phyloP scores from a whole-genome alignment of 2,113 vertebrate genomes.

The Podarcis cretensis region DNA sequence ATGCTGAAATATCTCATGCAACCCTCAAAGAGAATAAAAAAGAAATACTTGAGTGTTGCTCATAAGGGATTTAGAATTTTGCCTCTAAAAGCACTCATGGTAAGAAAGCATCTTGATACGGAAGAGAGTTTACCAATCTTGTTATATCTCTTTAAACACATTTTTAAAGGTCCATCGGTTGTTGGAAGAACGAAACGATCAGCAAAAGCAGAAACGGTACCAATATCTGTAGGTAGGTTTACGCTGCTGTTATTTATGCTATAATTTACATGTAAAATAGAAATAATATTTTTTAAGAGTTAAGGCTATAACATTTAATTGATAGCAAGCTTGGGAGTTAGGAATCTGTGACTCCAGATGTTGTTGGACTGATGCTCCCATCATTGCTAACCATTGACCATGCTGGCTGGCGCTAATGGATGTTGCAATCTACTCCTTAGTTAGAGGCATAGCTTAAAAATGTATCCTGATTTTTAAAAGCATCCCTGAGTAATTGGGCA shows the following conservation, averaged over 20 bases:
- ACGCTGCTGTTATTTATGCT: background rate
- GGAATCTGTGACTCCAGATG: background rate
- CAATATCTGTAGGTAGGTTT: slow-evolving; percentile 14
- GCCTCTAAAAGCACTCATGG: background rate
- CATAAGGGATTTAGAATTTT: slow-evolving; percentile 19
- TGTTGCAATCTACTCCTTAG: background rate
- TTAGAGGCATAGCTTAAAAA: background rate
- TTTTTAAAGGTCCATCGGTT: slow-evolving; percentile 4
- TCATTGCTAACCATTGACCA: background rate
- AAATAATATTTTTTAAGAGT: background rate
- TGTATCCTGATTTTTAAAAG: background rate
- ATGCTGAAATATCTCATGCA: background rate
- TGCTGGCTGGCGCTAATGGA: background rate
- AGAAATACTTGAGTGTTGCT: slow-evolving; percentile 7
- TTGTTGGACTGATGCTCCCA: background rate
- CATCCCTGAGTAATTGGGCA: background rate
- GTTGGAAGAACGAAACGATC: slow-evolving; percentile 18
- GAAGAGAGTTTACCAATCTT: background rate
- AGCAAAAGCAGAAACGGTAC: background rate
- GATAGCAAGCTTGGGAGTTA: background rate
- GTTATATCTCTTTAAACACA: slow-evolving; percentile 11
- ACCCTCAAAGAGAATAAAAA: background rate
- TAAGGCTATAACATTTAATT: background rate
- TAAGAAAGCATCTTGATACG: slow-evolving; percentile 3
- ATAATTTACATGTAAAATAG: background rate